Evolutionary conservation across 2,888 invertebrate species (phyloP).

Genomic region (Auanema sp.): DNA sequence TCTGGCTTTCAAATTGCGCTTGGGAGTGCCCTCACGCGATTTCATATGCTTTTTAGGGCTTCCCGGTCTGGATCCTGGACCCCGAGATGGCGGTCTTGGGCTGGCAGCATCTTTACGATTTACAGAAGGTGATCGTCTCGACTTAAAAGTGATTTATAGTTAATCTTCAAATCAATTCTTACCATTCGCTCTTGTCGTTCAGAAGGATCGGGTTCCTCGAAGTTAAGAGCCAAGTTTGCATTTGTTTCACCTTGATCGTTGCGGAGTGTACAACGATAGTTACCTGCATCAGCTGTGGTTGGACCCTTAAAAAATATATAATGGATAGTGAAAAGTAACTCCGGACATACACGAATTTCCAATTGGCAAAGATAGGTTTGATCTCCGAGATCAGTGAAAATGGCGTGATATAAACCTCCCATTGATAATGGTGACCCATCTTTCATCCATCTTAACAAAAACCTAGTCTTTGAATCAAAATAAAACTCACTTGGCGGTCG

Average conservation of each 20-base stretch:
- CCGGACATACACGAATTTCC: conserved; percentile 59
- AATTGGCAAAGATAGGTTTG: conserved; percentile 63
- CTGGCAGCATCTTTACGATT: conserved; percentile 28
- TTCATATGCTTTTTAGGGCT: conserved; percentile 40
- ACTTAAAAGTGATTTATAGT: conserved; percentile 9
- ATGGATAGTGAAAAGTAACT: not conserved
- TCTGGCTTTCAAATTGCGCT: conserved; percentile 46
- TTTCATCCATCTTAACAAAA: conserved; percentile 55
- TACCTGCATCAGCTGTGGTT: conserved; percentile 89
- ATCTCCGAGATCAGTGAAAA: conserved; percentile 62
- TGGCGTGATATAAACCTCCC: conserved; percentile 59
- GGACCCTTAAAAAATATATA: conserved; percentile 75
- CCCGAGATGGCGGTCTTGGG: conserved; percentile 47
- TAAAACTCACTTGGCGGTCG: conserved; percentile 69
- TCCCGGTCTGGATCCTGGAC: conserved; percentile 42
- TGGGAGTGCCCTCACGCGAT: conserved; percentile 44
- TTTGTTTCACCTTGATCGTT: conserved; percentile 93
- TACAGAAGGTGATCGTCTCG: conserved; percentile 38
- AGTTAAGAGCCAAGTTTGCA: conserved; percentile 93
- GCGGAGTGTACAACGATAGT: conserved; percentile 96
- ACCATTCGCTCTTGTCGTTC: conserved; percentile 26
- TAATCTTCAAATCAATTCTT: conserved; percentile 14
- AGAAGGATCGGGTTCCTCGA: conserved; percentile 71
- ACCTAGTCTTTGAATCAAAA: not conserved
- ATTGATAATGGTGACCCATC: conserved; percentile 56